Evolutionary conservation across 1,140 invertebrate genomes (phyloP), one percentile per base, ranked within the genome.

Genomic region (Nixonia krombeini): DNA sequence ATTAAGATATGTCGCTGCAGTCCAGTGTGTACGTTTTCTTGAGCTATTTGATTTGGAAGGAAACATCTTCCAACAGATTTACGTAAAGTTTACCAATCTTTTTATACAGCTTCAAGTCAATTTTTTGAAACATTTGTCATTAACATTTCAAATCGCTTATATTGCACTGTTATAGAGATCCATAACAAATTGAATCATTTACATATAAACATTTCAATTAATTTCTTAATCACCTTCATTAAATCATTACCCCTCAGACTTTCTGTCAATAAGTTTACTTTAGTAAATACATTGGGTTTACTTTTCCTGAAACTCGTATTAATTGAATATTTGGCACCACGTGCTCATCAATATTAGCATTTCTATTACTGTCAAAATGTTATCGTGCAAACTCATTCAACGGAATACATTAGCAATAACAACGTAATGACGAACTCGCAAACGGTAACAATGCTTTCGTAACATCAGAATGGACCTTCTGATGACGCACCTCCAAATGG

Each of bases 351-450:
- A 21, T 21, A 6, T 6, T 21, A 21, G 6, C 2, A 6, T 21
- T 21, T 21, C 21, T 21, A 21, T 21, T 21, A 21, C 6, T 21
- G 6, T 21, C 6, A n/a, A n/a, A 2, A 6, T 6, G 21, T 21
- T 21, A 21, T 21, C 21, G 21, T 2, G 6, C 21, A 21, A 2
- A 21, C 21, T 2, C 21, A 6, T 21, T 21, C 45, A 56, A 51
- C 42, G 47, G 66, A 70, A 64, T 64, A 28, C 59, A 44, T 64
- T 53, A 51, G 59, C 59, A 64, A 70, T 64, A 70, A 70, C 55
- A 59, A 56, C 53, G 67, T 61, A 65, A 70, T 70, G 59, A 70
- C 57, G 61, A 70, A 65, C 59, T 55, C 61, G 65, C 51, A 70
- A 65, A 52, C 49, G 33, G 50, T 55, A 38, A 58, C 58, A 58